A percentile compares a stretch with the other conserved stretches of the same genome.
phyloP scores from a whole-genome alignment of 1,140 invertebrate species.

The Lepidurus couesii region DNA sequence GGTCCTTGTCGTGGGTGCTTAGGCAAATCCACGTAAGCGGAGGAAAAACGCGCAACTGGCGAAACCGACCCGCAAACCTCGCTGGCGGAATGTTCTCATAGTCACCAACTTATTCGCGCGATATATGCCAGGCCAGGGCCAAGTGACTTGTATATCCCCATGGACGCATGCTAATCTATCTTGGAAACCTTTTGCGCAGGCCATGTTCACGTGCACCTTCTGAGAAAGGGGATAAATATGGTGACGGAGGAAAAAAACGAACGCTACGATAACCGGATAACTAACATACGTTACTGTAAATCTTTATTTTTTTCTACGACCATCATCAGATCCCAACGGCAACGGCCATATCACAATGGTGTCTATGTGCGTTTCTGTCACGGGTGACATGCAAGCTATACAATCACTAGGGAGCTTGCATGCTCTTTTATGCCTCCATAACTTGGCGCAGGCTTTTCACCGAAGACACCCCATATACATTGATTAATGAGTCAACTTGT shows the following conservation, averaged over 20 bases:
- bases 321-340: constrained; percentile 6
- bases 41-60: background rate
- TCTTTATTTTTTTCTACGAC: constrained; percentile 17
- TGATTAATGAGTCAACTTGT: constrained; percentile 8
- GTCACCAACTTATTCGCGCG: background rate
- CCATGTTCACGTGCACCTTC: background rate
- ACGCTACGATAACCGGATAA: background rate
- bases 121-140: background rate
- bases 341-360: constrained; percentile 21
- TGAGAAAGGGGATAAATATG: background rate
- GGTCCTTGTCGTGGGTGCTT: background rate
- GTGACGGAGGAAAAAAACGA: background rate
- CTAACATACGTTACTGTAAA: constrained; percentile 5
- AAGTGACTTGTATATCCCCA: background rate
- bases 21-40: background rate
- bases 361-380: constrained; percentile 6
- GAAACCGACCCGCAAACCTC: too few relatives aligned
- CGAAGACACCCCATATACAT: constrained; percentile 14
- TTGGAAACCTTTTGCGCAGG: background rate
- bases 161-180: constrained; percentile 4
- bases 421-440: background rate
- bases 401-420: constrained; percentile 6
- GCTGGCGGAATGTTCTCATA: background rate
- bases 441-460: background rate
- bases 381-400: constrained; percentile 12